These are phyloP conservation scores for Neoitamus cyanurus DNA, from an alignment of 2,888 invertebrate species.

Conservation along the genomic window DNA sequence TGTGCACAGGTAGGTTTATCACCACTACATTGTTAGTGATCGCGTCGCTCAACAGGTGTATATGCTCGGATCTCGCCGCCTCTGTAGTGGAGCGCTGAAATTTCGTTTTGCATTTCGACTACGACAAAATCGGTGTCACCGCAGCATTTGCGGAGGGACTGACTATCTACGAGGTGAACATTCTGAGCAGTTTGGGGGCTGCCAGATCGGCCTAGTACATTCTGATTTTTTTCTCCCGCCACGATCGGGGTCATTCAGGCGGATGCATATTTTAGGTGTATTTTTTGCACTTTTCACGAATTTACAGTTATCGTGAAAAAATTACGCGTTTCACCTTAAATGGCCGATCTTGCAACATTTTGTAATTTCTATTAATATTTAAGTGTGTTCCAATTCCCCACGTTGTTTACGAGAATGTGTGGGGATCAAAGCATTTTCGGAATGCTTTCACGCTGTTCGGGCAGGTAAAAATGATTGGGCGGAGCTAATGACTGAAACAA, in stretches of 20 bases:
- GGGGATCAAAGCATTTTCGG: not conserved
- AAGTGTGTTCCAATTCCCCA: not conserved
- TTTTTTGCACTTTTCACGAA: not conserved
- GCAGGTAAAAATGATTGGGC: not conserved
- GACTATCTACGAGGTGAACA: not conserved
- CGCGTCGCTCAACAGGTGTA: not conserved
- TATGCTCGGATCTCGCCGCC: not conserved
- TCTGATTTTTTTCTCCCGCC: not conserved
- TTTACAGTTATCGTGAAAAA: not conserved
- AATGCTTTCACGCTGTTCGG: not conserved
- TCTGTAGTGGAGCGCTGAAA: not conserved
- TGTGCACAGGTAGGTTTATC: slow-evolving; percentile 12
- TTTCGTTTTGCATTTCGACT: not conserved
- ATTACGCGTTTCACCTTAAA: not conserved
- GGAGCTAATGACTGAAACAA: not conserved
- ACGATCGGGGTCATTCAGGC: not conserved
- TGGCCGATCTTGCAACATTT: not conserved
- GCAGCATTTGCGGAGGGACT: not conserved
- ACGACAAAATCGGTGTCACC: not conserved
- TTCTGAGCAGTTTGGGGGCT: not conserved
- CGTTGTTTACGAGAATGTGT: not conserved
- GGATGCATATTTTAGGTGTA: not conserved
- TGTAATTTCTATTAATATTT: not conserved
- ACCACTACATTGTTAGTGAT: not conserved
- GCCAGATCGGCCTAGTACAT: not conserved